These are phyloP conservation scores for Leptodactylus fallax DNA, from an alignment of 2,797 vertebrate species.

Conservation along the genomic window DNA sequence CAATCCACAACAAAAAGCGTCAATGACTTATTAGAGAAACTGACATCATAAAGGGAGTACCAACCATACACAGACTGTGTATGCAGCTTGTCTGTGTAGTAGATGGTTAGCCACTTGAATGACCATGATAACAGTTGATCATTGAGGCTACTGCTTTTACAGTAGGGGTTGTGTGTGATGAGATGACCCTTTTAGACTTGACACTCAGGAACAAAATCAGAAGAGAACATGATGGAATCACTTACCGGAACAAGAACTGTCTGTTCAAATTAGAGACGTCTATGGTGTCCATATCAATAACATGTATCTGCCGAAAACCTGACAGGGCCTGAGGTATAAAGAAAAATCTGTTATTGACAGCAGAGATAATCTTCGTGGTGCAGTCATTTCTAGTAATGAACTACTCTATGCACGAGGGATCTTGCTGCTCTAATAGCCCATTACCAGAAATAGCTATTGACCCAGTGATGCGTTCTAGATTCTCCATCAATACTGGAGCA, in stretches of 20 bases:
- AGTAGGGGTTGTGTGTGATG: too few relatives aligned
- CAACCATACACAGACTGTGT: too few relatives aligned
- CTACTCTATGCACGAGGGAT: not conserved
- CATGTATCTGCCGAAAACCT: constrained; percentile 96
- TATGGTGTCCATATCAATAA: constrained; percentile 98
- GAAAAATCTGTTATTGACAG: not conserved
- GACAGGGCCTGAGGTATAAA: constrained; percentile 84
- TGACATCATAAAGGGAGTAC: too few relatives aligned
- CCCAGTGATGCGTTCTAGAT: not conserved
- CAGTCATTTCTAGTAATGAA: not conserved
- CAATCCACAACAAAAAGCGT: too few relatives aligned
- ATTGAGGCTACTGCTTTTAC: too few relatives aligned
- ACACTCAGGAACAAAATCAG: not conserved
- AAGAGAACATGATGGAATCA: constrained; percentile 45
- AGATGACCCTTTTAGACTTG: too few relatives aligned
- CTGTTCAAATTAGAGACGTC: constrained; percentile 97
- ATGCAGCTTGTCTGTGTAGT: too few relatives aligned
- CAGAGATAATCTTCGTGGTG: not conserved
- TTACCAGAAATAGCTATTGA: not conserved
- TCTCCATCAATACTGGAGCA: not conserved
- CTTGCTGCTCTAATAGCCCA: not conserved
- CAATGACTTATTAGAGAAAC: too few relatives aligned
- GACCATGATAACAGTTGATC: too few relatives aligned
- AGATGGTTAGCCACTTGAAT: too few relatives aligned
- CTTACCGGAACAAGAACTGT: constrained; percentile 97